Conservation (phyloP, 2,888 invertebrate species). For the Helicoverpa assulta region DNA sequence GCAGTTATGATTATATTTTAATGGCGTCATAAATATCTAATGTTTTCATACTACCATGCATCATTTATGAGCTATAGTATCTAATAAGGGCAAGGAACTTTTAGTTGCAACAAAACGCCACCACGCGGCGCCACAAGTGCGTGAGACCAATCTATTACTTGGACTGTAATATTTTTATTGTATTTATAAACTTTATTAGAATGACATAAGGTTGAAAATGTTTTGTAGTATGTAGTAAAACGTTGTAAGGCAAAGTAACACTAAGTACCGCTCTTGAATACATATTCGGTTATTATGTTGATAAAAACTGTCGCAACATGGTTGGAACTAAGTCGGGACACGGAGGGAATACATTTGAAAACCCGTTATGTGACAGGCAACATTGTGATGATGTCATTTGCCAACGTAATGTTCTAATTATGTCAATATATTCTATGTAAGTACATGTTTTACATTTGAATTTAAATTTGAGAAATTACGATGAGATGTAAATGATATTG, state of each 20-base stretch:
- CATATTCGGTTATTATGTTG: constrained; percentile 86
- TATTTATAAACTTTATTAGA: constrained; percentile 60
- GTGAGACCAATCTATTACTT: constrained; percentile 77
- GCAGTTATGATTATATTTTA: constrained; percentile 61
- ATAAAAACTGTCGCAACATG: constrained; percentile 82
- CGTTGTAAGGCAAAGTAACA: constrained; percentile 64
- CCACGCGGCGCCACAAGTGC: constrained; percentile 74
- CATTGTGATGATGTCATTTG: constrained; percentile 60
- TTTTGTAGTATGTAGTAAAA: constrained; percentile 28
- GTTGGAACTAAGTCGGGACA: constrained; percentile 73
- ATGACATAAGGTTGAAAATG: constrained; percentile 65
- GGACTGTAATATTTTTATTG: constrained; percentile 55
- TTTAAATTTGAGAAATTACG: constrained; percentile 44
- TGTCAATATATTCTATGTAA: constrained; percentile 46
- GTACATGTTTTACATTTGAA: constrained; percentile 42
- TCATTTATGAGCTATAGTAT: constrained; percentile 70
- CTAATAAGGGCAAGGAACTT: constrained; percentile 70
- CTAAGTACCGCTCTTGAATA: constrained; percentile 82
- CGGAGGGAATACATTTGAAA: constrained; percentile 69
- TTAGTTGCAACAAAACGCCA: constrained; percentile 68
- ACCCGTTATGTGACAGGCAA: constrained; percentile 63
- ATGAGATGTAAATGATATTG: constrained; percentile 43
- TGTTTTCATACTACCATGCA: constrained; percentile 71
- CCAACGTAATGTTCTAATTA: constrained; percentile 52
- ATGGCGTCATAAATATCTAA: constrained; percentile 67